phyloP scores from a whole-genome alignment of 2,113 vertebrate genomes.

The Brachypteracias leptosomus region DNA sequence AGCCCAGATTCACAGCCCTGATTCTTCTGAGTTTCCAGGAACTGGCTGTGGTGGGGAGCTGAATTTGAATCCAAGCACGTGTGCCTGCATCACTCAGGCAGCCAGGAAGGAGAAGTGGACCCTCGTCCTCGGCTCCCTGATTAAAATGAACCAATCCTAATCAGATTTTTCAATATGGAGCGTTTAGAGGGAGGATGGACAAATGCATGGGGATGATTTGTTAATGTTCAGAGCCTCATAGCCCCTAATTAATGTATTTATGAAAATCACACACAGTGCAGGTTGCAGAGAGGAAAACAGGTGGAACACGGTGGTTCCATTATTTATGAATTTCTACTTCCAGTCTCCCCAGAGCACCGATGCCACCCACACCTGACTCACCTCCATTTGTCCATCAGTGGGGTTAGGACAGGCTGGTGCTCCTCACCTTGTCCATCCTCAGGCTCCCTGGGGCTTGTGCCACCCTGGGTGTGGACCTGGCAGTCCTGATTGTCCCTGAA shows the following conservation, averaged over 20 bases:
- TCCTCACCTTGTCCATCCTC: background rate
- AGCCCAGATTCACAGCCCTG: background rate
- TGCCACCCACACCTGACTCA: background rate
- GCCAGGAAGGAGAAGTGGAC: background rate
- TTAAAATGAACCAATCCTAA: slow-evolving; percentile 16
- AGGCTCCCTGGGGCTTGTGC: background rate
- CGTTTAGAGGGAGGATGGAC: background rate
- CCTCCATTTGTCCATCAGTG: accelerated
- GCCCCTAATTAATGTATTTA: slow-evolving; percentile 20
- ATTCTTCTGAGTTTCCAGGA: background rate
- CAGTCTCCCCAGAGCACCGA: background rate
- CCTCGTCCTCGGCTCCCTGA: background rate
- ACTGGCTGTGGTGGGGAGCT: background rate
- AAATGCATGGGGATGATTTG: slow-evolving; percentile 17
- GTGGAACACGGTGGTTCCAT: background rate
- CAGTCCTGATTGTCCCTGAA: background rate
- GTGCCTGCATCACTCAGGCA: background rate
- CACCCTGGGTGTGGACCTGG: accelerated
- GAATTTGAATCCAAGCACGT: background rate
- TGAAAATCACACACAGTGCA: background rate
- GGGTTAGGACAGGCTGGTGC: background rate
- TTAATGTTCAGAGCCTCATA: background rate
- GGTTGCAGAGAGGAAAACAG: background rate
- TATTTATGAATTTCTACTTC: background rate
- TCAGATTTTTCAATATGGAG: slow-evolving; percentile 10